phyloP scores from a whole-genome alignment of 2,888 invertebrate genomes.

The Hemithea aestivaria region DNA sequence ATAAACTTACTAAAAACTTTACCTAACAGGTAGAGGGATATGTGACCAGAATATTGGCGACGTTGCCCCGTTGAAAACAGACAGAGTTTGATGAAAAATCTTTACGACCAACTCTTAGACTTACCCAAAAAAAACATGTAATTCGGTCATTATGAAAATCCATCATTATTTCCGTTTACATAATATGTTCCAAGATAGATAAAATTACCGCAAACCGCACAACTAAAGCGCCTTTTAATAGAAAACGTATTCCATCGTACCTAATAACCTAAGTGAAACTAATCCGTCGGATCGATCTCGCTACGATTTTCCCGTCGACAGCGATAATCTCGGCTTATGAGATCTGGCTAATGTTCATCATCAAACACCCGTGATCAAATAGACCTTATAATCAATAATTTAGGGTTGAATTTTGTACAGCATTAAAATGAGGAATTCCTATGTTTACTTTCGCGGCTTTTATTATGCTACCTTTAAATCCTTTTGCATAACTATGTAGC shows the following conservation, averaged over 20 bases:
- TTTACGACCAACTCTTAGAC: too few relatives aligned
- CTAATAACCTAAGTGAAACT: conserved; percentile 26
- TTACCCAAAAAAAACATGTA: too few relatives aligned
- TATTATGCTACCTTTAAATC: conserved; percentile 8
- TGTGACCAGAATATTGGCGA: too few relatives aligned
- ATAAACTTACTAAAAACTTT: too few relatives aligned
- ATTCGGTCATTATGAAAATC: too few relatives aligned
- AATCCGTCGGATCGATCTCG: conserved; percentile 22
- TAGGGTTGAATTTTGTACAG: conserved; percentile 10
- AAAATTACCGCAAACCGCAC: too few relatives aligned
- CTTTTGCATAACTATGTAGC: conserved; percentile 3
- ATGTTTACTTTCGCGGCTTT: conserved; percentile 17
- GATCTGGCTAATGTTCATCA: conserved; percentile 35
- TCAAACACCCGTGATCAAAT: conserved; percentile 7
- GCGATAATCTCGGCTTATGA: conserved; percentile 26
- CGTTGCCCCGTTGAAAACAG: too few relatives aligned
- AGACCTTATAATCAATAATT: not conserved
- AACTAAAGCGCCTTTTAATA: too few relatives aligned
- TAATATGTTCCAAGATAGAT: too few relatives aligned
- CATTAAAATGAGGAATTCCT: conserved; percentile 3
- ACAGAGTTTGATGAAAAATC: too few relatives aligned
- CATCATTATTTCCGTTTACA: too few relatives aligned
- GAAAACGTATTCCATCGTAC: conserved; percentile 8
- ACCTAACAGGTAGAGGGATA: too few relatives aligned
- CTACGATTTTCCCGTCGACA: conserved; percentile 27